A percentile compares a stretch with the other conserved stretches of the same genome.
phyloP scores from a whole-genome alignment of 2,113 vertebrate genomes.

The Pyrgilauda ruficollis region DNA sequence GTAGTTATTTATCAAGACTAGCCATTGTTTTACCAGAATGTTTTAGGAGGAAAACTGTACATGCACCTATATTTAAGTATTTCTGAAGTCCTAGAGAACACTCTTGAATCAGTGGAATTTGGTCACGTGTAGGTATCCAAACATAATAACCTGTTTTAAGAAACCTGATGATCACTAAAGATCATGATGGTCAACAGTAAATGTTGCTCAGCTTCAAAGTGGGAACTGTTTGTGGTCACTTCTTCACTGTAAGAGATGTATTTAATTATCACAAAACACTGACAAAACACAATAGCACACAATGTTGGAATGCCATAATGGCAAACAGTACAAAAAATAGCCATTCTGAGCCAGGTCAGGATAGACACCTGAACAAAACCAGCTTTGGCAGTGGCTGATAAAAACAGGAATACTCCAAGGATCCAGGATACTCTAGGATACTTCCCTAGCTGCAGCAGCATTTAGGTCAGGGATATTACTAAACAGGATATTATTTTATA shows the following conservation, averaged over 20 bases:
- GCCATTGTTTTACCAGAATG: background rate
- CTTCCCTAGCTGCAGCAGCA: background rate
- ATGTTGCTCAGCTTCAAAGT: background rate
- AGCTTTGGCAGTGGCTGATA: background rate
- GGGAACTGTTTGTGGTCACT: background rate
- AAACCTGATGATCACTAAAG: background rate
- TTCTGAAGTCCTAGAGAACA: background rate
- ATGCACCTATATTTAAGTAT: background rate
- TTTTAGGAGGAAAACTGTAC: background rate
- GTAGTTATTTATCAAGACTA: background rate
- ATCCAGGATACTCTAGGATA: background rate
- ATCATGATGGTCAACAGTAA: background rate
- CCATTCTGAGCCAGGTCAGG: background rate
- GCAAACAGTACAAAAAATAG: background rate
- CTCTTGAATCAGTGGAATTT: background rate
- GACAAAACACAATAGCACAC: background rate
- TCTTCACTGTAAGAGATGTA: background rate
- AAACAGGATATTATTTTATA: background rate
- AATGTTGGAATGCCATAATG: background rate
- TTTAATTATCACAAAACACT: background rate
- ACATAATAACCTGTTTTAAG: background rate
- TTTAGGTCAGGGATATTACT: background rate
- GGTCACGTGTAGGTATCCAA: accelerated
- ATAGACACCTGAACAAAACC: background rate
- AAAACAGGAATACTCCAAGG: background rate